phyloP scores from a whole-genome alignment of 2,113 vertebrate species.

The Climacteris rufus region DNA sequence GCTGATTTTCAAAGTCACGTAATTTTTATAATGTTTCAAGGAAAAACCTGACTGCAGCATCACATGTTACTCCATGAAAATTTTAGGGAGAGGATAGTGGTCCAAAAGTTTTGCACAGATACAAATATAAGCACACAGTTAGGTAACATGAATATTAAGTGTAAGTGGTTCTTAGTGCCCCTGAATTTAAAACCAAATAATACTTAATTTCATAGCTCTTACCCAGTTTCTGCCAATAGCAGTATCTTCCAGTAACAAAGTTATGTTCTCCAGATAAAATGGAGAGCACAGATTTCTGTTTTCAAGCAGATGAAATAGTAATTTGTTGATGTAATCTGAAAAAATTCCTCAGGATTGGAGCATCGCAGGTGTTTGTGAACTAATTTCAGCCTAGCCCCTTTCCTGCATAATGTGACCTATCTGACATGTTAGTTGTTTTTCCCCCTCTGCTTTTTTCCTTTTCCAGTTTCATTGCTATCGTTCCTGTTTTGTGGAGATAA shows the following conservation, averaged over 20 bases:
- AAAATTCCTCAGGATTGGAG: neutral
- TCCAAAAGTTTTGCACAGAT: neutral
- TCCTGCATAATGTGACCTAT: neutral
- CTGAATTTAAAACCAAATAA: neutral
- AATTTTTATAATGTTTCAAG: neutral
- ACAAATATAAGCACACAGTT: neutral
- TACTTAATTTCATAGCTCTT: neutral
- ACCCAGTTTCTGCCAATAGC: neutral
- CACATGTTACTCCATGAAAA: neutral
- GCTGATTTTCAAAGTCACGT: neutral
- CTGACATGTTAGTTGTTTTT: neutral
- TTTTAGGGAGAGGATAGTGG: neutral
- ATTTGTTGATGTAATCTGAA: neutral
- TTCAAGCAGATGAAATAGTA: neutral
- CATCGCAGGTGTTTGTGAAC: neutral
- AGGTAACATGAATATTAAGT: neutral
- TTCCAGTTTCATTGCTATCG: neutral
- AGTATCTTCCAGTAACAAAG: neutral
- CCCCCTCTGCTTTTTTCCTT: neutral
- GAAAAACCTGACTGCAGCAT: neutral
- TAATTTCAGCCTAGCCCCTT: neutral
- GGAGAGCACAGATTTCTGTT: neutral
- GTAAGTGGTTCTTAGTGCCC: neutral
- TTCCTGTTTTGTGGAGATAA: neutral
- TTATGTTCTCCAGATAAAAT: neutral